Percentiles rank a stretch among this genome's conserved stretches.
These are phyloP conservation scores for Phengaris arion DNA, from an alignment of 2,888 invertebrate species.

Conservation along the genomic window DNA sequence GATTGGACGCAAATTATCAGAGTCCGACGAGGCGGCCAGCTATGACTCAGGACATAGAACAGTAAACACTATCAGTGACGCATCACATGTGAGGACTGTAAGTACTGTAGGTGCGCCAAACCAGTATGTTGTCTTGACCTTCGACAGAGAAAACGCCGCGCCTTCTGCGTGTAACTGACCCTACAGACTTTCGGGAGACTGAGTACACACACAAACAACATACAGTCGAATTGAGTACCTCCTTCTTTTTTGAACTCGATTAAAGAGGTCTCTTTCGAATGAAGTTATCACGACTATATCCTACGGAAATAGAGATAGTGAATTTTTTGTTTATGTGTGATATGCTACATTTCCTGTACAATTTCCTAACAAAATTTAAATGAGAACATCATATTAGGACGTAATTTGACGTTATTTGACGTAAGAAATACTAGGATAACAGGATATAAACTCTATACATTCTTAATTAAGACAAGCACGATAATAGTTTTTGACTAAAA, in stretches of 20 bases:
- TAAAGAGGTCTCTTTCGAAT: background rate
- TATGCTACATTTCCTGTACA: background rate
- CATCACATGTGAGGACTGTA: slow-evolving; percentile 57
- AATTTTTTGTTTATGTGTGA: background rate
- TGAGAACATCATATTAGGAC: background rate
- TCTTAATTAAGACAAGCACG: background rate
- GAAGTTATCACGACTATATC: background rate
- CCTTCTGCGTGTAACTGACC: slow-evolving; percentile 32
- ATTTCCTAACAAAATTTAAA: background rate
- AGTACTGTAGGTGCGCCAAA: slow-evolving; percentile 58
- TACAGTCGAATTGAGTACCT: too few species aligned
- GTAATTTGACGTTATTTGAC: background rate
- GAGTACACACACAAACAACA: too few species aligned
- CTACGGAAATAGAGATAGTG: slow-evolving; percentile 12
- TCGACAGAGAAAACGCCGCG: slow-evolving; percentile 40
- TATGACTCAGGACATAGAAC: slow-evolving; percentile 67
- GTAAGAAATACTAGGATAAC: background rate
- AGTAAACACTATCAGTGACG: slow-evolving; percentile 69
- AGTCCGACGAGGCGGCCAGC: slow-evolving; percentile 47
- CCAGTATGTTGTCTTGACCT: slow-evolving; percentile 49
- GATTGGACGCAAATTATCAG: slow-evolving; percentile 52
- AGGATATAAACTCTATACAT: background rate
- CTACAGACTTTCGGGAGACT: background rate
- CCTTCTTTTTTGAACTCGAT: background rate
- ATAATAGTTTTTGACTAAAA: background rate